Evolutionary conservation across 2,797 vertebrate genomes (phyloP).

Genomic region (Pseudochromis fuscus): DNA sequence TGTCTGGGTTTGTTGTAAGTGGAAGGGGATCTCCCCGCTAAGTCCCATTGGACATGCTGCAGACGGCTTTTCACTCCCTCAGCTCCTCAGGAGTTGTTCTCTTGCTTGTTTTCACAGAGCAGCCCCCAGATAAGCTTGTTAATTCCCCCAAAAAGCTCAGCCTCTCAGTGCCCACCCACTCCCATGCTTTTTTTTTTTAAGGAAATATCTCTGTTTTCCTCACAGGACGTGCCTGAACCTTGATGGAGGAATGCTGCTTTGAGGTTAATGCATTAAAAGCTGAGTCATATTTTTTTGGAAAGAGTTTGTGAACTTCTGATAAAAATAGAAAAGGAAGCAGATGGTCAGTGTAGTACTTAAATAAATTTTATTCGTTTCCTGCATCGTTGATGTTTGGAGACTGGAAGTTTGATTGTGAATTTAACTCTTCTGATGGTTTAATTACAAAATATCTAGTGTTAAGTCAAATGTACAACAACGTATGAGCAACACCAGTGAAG

Average conservation of each 20-base stretch:
- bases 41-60: constrained; percentile 67
- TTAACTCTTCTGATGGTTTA: too few species aligned
- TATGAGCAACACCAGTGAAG: too few species aligned
- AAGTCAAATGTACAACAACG: too few species aligned
- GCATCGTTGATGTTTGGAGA: too few species aligned
- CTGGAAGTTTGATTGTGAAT: too few species aligned
- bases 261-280: constrained; percentile 53
- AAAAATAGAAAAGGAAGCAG: constrained; percentile 16
- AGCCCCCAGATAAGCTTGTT: constrained; percentile 73
- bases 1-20: constrained; percentile 52
- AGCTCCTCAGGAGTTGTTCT: constrained; percentile 62
- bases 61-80: constrained; percentile 54
- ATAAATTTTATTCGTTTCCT: too few species aligned
- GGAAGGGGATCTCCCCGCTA: constrained; percentile 53
- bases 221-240: constrained; percentile 54
- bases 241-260: constrained; percentile 50
- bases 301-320: constrained; percentile 6
- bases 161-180: constrained; percentile 62
- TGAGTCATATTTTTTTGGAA: constrained; percentile 19
- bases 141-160: constrained; percentile 65
- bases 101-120: constrained; percentile 72
- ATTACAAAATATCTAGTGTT: too few species aligned
- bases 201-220: constrained; percentile 54
- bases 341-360: too few species aligned
- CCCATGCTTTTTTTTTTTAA: constrained; percentile 36